Evolutionary conservation across 1,140 invertebrate species (phyloP).

Genomic region (Pseudobourletiella spinata): DNA sequence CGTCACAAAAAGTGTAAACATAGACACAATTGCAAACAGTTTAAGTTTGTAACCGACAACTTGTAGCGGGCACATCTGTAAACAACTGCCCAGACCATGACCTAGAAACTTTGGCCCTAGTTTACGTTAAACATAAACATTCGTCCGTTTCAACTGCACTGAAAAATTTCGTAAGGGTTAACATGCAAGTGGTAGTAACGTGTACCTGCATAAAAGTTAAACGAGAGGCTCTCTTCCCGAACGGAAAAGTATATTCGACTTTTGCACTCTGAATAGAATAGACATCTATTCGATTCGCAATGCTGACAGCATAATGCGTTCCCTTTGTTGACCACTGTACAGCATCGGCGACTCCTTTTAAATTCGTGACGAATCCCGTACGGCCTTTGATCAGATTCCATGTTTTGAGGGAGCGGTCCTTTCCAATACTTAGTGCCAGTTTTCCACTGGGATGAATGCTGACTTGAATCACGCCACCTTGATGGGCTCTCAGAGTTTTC

Average conservation of each 20-base stretch:
- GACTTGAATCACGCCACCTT: constrained; percentile 54
- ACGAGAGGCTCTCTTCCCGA: constrained; percentile 38
- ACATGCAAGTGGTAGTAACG: too few relatives aligned
- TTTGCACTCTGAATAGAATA: constrained; percentile 61
- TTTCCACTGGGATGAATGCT: constrained; percentile 81
- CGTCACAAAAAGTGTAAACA: too few relatives aligned
- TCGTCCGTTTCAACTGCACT: too few relatives aligned
- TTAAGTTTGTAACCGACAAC: too few relatives aligned
- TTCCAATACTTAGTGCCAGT: constrained; percentile 73
- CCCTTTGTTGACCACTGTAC: constrained; percentile 53
- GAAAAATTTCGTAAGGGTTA: too few relatives aligned
- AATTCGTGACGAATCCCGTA: constrained; percentile 75
- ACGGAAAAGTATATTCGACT: constrained; percentile 38
- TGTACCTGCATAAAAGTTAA: constrained; percentile 40
- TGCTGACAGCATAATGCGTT: constrained; percentile 59
- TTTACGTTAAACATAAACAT: too few relatives aligned
- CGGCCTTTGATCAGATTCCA: constrained; percentile 92
- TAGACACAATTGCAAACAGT: too few relatives aligned
- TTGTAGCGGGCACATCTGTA: too few relatives aligned
- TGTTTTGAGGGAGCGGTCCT: constrained; percentile 71
- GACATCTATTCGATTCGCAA: constrained; percentile 59
- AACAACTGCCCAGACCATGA: too few relatives aligned
- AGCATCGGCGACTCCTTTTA: constrained; percentile 44
- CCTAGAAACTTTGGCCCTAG: too few relatives aligned
- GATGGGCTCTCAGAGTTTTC: constrained; percentile 49